A percentile compares a stretch with the other conserved stretches of the same genome.
Evolutionary conservation across 2,113 vertebrate genomes (phyloP).

Genomic region (Bagarius yarrelli): DNA sequence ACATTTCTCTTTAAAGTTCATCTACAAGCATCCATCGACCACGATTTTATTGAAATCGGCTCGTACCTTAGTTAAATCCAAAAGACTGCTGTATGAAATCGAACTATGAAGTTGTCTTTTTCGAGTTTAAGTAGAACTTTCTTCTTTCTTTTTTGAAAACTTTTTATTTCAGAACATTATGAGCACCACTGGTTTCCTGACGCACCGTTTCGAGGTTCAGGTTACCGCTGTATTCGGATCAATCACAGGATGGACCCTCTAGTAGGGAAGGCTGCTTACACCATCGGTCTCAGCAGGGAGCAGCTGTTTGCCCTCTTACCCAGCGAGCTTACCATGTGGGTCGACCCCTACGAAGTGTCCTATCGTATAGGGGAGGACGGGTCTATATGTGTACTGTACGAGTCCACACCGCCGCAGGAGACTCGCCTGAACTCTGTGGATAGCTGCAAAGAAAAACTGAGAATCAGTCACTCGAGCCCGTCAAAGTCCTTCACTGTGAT

Average conservation of each 20-base stretch:
- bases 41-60: neutral
- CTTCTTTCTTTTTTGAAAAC: neutral
- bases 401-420: slow-evolving; percentile 56
- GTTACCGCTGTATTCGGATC: slow-evolving; percentile 77
- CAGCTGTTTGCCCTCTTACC: slow-evolving; percentile 74
- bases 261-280: slow-evolving; percentile 69
- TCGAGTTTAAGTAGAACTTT: neutral
- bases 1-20: no score
- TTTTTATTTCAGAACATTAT: slow-evolving; percentile 68
- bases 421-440: slow-evolving; percentile 54
- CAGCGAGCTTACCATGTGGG: slow-evolving; percentile 76
- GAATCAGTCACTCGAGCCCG: slow-evolving; percentile 63
- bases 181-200: slow-evolving; percentile 75
- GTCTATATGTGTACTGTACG: slow-evolving; percentile 75
- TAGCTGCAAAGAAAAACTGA: slow-evolving; percentile 70
- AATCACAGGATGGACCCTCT: slow-evolving; percentile 78
- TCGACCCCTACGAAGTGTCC: slow-evolving; percentile 77
- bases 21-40: no score
- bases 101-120: neutral
- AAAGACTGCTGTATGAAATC: neutral
- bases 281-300: slow-evolving; percentile 70
- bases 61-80: neutral
- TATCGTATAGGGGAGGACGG: slow-evolving; percentile 77
- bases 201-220: slow-evolving; percentile 72
- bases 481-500: slow-evolving; percentile 71